A percentile compares a stretch with the other conserved stretches of the same genome.
Conservation (phyloP, 2,113 vertebrate genomes). For the Vulpes lagopus region DNA sequence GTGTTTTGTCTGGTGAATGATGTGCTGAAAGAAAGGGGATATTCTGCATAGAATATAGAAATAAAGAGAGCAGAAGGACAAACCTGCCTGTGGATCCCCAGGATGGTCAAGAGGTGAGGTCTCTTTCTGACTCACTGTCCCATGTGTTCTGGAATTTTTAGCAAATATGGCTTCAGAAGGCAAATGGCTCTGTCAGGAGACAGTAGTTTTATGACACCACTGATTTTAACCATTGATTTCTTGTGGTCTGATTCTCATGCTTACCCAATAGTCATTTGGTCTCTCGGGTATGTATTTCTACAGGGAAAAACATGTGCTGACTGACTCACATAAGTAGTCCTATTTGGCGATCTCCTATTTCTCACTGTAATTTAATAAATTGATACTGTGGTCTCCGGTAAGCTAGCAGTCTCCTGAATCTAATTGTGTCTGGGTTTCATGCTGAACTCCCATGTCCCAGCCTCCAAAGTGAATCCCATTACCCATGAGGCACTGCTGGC, state of each 20-base stretch:
- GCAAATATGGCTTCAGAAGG: background rate
- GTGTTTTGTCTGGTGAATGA: background rate
- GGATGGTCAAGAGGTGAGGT: background rate
- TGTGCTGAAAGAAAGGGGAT: background rate
- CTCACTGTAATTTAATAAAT: constrained; percentile 40
- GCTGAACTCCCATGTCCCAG: background rate
- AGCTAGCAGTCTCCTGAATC: background rate
- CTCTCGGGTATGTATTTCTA: background rate
- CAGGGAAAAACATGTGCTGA: background rate
- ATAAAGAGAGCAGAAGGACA: background rate
- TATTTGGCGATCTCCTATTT: background rate
- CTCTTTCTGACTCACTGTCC: background rate
- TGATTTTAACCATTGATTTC: background rate
- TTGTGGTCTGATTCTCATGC: background rate
- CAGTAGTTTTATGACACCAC: background rate
- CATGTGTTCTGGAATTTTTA: background rate
- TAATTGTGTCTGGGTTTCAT: background rate
- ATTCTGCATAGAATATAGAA: background rate
- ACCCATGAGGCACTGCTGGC: background rate
- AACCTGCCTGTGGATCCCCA: background rate
- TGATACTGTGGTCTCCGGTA: background rate
- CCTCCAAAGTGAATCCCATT: background rate
- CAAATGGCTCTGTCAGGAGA: background rate
- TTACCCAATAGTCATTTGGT: background rate
- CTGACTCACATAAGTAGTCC: background rate